Percentiles rank a stretch among this genome's conserved stretches.
Conservation (phyloP, 2,888 invertebrate species). For the Halocaridina rubra region DNA sequence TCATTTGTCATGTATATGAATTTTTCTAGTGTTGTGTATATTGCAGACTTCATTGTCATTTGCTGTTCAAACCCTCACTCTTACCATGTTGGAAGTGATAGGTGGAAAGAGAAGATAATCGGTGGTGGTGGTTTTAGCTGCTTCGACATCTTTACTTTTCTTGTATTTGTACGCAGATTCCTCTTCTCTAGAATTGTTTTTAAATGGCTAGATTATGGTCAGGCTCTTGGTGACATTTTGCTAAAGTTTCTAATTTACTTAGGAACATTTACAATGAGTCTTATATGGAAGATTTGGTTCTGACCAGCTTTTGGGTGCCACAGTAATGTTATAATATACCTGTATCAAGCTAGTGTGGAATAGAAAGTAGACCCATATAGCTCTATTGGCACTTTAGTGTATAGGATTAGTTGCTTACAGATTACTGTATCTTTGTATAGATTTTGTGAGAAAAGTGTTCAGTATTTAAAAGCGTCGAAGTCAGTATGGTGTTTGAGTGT, state of each 20-base stretch:
- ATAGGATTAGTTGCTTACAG: conserved; percentile 47
- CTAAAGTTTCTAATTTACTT: too few relatives aligned
- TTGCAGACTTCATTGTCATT: conserved; percentile 56
- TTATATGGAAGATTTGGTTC: conserved; percentile 31
- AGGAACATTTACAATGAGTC: too few relatives aligned
- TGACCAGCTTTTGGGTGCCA: conserved; percentile 19
- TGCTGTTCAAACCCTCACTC: conserved; percentile 48
- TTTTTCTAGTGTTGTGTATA: conserved; percentile 55
- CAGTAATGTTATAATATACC: conserved; percentile 22
- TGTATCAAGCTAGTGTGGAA: conserved; percentile 2
- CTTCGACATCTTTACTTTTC: too few relatives aligned
- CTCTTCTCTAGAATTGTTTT: too few relatives aligned
- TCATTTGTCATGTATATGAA: conserved; percentile 53
- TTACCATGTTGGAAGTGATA: conserved; percentile 52
- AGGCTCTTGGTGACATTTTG: conserved; percentile 49
- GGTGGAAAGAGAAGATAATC: conserved; percentile 32
- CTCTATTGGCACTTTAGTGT: conserved; percentile 50
- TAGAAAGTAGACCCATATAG: conserved; percentile 6
- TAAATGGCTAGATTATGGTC: conserved; percentile 27
- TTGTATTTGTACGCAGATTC: too few relatives aligned
- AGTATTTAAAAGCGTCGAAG: too few relatives aligned
- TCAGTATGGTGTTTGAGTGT: too few relatives aligned
- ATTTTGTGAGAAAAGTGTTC: too few relatives aligned
- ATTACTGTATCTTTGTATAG: too few relatives aligned
- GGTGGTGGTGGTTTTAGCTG: too few relatives aligned